Evolutionary conservation across 2,797 vertebrate species (phyloP).

Genomic region (Microcaecilia unicolor): DNA sequence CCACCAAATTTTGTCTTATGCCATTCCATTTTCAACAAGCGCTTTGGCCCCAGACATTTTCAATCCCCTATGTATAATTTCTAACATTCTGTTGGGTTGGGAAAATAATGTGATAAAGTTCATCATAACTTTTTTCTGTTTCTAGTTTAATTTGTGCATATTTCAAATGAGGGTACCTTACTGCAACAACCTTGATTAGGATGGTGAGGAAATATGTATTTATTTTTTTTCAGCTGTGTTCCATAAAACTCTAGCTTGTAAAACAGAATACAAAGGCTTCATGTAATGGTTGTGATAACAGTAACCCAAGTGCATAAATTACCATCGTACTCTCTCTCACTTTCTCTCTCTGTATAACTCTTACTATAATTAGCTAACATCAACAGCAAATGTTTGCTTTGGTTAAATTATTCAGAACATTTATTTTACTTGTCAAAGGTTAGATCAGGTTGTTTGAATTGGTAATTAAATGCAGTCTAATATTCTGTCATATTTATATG

Average conservation of each 20-base stretch:
- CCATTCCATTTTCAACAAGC: too few species aligned
- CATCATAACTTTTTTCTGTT: too few species aligned
- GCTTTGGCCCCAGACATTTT: too few species aligned
- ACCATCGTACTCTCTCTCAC: conserved; percentile 25
- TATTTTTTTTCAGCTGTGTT: conserved; percentile 14
- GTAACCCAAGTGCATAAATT: conserved; percentile 55
- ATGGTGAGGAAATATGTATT: conserved; percentile 5
- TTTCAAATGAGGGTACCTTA: conserved; percentile 3
- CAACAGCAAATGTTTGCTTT: conserved; percentile 77
- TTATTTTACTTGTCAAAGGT: conserved; percentile 73
- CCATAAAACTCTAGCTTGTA: conserved; percentile 22
- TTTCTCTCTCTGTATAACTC: conserved; percentile 41
- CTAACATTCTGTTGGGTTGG: too few species aligned
- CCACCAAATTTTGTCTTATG: too few species aligned
- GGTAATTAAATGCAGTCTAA: conserved; percentile 59
- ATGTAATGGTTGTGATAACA: conserved; percentile 52
- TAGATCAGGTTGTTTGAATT: conserved; percentile 67
- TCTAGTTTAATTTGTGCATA: conserved; percentile 1
- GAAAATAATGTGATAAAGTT: too few species aligned
- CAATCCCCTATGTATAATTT: too few species aligned
- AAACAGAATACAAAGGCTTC: conserved; percentile 20
- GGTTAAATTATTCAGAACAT: conserved; percentile 78
- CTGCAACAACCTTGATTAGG: conserved; percentile 1
- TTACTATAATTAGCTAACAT: conserved; percentile 71
- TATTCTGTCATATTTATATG: conserved; percentile 52